Evolutionary conservation across 2,797 vertebrate genomes (phyloP).

Genomic region (Oreonectes daqikongensis): DNA sequence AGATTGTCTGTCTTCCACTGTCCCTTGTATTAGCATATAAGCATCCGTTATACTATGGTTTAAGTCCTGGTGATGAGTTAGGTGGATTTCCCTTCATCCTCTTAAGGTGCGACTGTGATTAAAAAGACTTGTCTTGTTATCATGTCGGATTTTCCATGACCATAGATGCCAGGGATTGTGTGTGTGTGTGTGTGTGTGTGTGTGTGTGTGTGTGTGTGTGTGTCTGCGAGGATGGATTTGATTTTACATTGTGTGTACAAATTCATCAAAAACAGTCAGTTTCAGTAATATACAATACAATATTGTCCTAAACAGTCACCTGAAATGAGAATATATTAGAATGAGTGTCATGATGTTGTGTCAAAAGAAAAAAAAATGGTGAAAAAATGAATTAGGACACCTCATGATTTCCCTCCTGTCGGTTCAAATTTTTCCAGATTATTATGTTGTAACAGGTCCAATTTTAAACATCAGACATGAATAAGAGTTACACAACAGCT

Average conservation of each 20-base stretch:
- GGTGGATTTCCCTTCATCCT: constrained; percentile 40
- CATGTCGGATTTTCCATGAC: constrained; percentile 11
- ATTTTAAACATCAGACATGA: constrained; percentile 77
- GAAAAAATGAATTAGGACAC: too few species aligned
- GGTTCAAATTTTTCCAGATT: too few species aligned
- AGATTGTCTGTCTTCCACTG: constrained; percentile 64
- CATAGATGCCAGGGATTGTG: not conserved
- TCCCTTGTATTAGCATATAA: constrained; percentile 41
- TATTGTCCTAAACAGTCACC: too few species aligned
- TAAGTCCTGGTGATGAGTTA: constrained; percentile 17
- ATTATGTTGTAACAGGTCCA: constrained; percentile 74
- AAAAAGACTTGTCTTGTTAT: constrained; percentile 9
- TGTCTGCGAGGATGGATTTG: too few species aligned
- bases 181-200: constrained; percentile 46
- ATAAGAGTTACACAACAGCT: constrained; percentile 53
- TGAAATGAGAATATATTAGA: too few species aligned
- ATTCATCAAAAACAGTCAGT: too few species aligned
- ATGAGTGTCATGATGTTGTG: too few species aligned
- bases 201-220: constrained; percentile 32
- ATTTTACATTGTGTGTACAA: too few species aligned
- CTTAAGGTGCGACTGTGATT: constrained; percentile 4
- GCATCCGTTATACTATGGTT: constrained; percentile 2
- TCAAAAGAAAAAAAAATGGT: too few species aligned
- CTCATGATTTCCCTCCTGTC: too few species aligned
- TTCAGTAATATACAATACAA: too few species aligned